Conservation (phyloP, 1,140 invertebrate genomes). For the Phthorimaea operculella region DNA sequence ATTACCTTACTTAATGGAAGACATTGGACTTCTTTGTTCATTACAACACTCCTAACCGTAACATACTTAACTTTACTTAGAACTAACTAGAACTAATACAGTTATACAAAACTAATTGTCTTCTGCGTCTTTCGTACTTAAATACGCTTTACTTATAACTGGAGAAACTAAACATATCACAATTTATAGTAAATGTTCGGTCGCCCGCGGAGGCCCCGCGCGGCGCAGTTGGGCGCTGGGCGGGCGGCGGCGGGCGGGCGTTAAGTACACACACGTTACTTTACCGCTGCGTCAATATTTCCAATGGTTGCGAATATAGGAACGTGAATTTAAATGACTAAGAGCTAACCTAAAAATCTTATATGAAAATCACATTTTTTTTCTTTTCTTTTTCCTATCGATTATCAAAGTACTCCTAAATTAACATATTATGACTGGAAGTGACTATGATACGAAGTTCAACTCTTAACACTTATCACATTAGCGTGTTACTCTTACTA, state of each 20-base stretch:
- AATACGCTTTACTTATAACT: conserved; percentile 35
- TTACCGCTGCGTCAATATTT: conserved; percentile 43
- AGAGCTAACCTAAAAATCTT: conserved; percentile 38
- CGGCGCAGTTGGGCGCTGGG: background rate
- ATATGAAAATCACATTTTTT: conserved; percentile 55
- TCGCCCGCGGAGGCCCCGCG: conserved; percentile 15
- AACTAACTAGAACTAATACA: conserved; percentile 1
- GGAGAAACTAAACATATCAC: conserved; percentile 51
- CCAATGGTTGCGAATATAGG: conserved; percentile 43
- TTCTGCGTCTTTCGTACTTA: conserved; percentile 44
- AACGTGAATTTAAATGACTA: conserved; percentile 44
- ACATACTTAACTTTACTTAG: background rate
- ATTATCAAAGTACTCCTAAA: conserved; percentile 50
- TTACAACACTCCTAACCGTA: background rate
- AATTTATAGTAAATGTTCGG: conserved; percentile 34
- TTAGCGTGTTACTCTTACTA: conserved; percentile 40
- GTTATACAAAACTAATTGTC: conserved; percentile 1
- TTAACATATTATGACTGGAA: conserved; percentile 66
- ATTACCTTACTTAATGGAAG: conserved; percentile 40
- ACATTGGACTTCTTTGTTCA: conserved; percentile 38
- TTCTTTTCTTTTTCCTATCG: conserved; percentile 28
- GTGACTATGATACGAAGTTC: conserved; percentile 62
- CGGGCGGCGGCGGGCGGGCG: conserved; percentile 25
- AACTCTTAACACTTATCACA: conserved; percentile 57
- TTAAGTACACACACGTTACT: conserved; percentile 58